Conservation (phyloP, 1,140 invertebrate genomes). For the Zaprionus inermis region DNA sequence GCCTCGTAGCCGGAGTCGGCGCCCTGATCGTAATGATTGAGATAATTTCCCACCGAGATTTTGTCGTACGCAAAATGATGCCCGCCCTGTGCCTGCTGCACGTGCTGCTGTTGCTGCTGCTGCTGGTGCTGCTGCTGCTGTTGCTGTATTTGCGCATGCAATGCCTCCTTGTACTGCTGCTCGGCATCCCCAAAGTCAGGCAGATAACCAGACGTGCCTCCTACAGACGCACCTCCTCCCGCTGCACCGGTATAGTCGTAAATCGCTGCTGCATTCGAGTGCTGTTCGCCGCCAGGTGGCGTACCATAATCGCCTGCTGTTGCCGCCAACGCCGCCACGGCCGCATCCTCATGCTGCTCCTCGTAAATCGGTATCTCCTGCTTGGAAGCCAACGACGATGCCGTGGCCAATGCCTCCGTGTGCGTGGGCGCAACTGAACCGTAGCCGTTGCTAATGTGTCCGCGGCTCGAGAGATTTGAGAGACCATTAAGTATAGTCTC, state of each 20-base stretch:
- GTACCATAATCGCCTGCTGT: slow-evolving; percentile 43
- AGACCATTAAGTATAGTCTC: slow-evolving; percentile 71
- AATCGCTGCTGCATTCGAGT: slow-evolving; percentile 48
- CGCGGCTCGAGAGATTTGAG: slow-evolving; percentile 75
- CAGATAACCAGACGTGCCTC: slow-evolving; percentile 19
- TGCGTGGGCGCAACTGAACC: slow-evolving; percentile 68
- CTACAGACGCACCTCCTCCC: slow-evolving; percentile 14
- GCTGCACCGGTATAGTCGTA: slow-evolving; percentile 68
- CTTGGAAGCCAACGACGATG: slow-evolving; percentile 64
- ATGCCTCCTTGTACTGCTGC: slow-evolving; percentile 27
- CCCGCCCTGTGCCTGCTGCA: slow-evolving; percentile 25
- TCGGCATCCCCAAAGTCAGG: slow-evolving; percentile 32
- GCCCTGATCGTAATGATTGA: slow-evolving; percentile 68
- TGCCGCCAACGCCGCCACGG: slow-evolving; percentile 63
- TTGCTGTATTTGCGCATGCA: slow-evolving; percentile 12
- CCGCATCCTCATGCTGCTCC: slow-evolving; percentile 79
- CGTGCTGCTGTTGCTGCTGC: slow-evolving; percentile 32
- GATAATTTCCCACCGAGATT: slow-evolving; percentile 78
- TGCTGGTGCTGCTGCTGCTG: slow-evolving; percentile 39
- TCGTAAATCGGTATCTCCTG: slow-evolving; percentile 83
- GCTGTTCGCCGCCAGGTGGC: slow-evolving; percentile 35
- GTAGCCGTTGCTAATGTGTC: slow-evolving; percentile 75
- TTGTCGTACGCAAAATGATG: slow-evolving; percentile 66
- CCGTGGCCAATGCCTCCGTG: slow-evolving; percentile 57
- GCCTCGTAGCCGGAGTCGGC: slow-evolving; percentile 60